Base-by-base conservation (phyloP, 1,140 invertebrate species). In the Monomorium pharaonis region DNA sequence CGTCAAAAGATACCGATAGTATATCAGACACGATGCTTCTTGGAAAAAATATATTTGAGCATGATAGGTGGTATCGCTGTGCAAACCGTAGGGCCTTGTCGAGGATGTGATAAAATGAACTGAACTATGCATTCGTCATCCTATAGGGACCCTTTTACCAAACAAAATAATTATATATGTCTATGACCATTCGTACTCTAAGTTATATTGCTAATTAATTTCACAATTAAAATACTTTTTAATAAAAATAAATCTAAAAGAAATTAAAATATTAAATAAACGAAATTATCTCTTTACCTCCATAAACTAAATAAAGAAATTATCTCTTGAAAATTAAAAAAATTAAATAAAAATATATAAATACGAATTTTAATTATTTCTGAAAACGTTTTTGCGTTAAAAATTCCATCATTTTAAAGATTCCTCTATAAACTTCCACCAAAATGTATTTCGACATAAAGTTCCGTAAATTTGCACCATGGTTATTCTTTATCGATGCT, bases 31-130 rank as follows among this genome's bases (percentile, higher is more conserved):
- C 44, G 18, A 47, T 3, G 4, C 37, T 65, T 75, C 74, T 51
- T 33, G 33, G 33, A 62, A 67, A 78, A 47, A 51, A 42, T 54
- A 80, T 60, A 67, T 86, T 89, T 86, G 84, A 86, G 84, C 84
- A 10, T 69, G 88, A 89, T 89, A 88, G 18, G 27, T 33, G 18
- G 7, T 86, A 86, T 89, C 88, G 37, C 16, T 86, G 54, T 84
- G 37, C 51, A 88, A 88, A 89, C 72, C n/a, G 44, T 37, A 14
- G 16, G 47, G 33, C n/a, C n/a, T 30, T 65, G 74, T 69, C 49
- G 9, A 12, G 44, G 14, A 21, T 70, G 27, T 65, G 88, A 89
- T 89, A 89, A 89, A 84, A 83, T 84, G 58, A 63, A 27, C 70
- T 76, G 69, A 81, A 81, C 47, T 51, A 33, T 83, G 62, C 86